These are phyloP conservation scores for Penaeus japonicus DNA, from an alignment of 1,140 invertebrate genomes.

Conservation along the genomic window DNA sequence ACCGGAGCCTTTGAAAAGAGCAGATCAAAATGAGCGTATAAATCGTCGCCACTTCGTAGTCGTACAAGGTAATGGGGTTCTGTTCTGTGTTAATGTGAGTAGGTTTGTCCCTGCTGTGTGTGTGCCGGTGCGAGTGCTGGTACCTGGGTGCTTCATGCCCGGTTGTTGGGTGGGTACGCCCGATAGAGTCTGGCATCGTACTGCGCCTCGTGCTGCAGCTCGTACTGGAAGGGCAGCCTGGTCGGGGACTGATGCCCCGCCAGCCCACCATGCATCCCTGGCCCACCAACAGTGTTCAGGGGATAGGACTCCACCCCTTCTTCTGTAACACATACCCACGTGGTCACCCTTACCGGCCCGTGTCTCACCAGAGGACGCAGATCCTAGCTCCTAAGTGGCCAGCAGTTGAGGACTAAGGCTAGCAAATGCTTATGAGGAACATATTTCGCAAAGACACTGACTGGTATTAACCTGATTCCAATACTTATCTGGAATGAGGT, in stretches of 20 bases:
- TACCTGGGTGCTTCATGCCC: slow-evolving; percentile 42
- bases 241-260: slow-evolving; percentile 23
- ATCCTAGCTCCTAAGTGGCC: too few relatives aligned
- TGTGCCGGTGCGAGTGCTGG: slow-evolving; percentile 23
- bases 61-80: too few relatives aligned
- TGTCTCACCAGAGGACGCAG: too few relatives aligned
- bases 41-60: too few relatives aligned
- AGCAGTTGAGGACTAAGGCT: too few relatives aligned
- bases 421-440: too few relatives aligned
- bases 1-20: too few relatives aligned
- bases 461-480: too few relatives aligned
- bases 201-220: slow-evolving; percentile 33
- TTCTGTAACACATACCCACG: slow-evolving; percentile 14
- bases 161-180: slow-evolving; percentile 44
- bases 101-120: neutral
- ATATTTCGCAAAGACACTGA: too few relatives aligned
- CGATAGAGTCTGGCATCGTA: slow-evolving; percentile 44
- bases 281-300: slow-evolving; percentile 43
- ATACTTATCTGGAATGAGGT: too few relatives aligned
- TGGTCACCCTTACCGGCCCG: neutral
- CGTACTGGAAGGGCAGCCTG: slow-evolving; percentile 36
- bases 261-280: slow-evolving; percentile 38
- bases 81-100: neutral
- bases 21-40: too few relatives aligned
- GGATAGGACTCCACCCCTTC: slow-evolving; percentile 44